A percentile compares a stretch with the other conserved stretches of the same genome.
These are phyloP conservation scores for Chlorops oryzae DNA, from an alignment of 1,140 invertebrate species.

Conservation along the genomic window DNA sequence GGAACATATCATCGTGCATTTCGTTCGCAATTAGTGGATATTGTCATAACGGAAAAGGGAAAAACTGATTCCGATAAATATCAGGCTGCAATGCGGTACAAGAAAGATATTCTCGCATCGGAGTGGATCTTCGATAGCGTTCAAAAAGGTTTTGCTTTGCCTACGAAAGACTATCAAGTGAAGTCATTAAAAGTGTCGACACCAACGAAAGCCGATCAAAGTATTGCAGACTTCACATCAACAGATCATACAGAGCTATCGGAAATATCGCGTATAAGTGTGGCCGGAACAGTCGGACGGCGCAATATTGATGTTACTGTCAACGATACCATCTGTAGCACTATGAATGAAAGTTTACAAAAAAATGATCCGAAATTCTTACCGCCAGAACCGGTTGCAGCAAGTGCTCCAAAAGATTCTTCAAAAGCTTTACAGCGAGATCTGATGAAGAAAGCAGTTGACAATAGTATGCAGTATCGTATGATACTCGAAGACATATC, in stretches of 20 bases:
- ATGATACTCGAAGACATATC: constrained; percentile 54
- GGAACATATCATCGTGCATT: constrained; percentile 55
- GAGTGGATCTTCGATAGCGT: constrained; percentile 76
- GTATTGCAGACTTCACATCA: constrained; percentile 9
- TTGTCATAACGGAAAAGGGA: constrained; percentile 48
- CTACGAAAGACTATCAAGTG: constrained; percentile 57
- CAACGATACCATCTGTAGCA: constrained; percentile 28
- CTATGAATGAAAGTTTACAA: constrained; percentile 14
- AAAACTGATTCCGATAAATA: constrained; percentile 70
- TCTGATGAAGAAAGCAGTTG: constrained; percentile 25
- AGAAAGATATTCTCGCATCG: constrained; percentile 63
- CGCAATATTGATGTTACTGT: constrained; percentile 29
- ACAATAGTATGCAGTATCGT: constrained; percentile 23
- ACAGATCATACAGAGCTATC: constrained; percentile 31
- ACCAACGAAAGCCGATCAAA: constrained; percentile 25
- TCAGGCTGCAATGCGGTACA: constrained; percentile 67
- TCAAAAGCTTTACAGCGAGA: constrained; percentile 20
- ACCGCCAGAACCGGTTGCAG: constrained; percentile 7
- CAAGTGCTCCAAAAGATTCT: background rate
- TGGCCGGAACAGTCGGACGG: constrained; percentile 19
- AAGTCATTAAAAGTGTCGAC: constrained; percentile 35
- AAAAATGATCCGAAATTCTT: constrained; percentile 1
- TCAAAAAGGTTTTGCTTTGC: constrained; percentile 64
- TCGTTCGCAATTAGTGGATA: constrained; percentile 44
- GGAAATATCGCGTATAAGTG: constrained; percentile 36